Base-by-base conservation (phyloP, 2,113 vertebrate genomes). In the Zosterops pallidus region DNA sequence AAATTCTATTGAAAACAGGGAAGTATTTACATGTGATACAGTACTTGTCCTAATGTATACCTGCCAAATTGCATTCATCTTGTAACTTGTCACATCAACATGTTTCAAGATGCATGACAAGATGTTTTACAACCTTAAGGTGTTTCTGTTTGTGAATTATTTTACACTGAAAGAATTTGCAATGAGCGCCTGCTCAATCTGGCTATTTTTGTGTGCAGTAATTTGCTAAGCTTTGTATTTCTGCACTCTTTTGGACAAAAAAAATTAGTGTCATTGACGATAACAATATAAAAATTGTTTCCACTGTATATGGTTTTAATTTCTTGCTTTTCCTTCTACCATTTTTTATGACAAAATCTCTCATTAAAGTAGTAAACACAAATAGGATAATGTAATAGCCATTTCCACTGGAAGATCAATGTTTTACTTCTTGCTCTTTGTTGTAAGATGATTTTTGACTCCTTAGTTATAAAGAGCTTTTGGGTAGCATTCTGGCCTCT, bases 121-220 rank as follows among this genome's bases (percentile, higher is more conserved):
- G 88, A 93, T 79, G 68, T 92, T 97, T 97, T 96, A 94, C 78
- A 93, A 86, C 56, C 47, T 92, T 84, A 83, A 92, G 50, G 64
- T 90, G 77, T 89, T 96, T 91, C 76, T 96, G 41, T 90, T 96
- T 92, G 88, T 77, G 80, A 90, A 95, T 95, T 96, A 91, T 82
- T 93, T 92, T 80, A 70, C 81, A 71, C 55, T 72, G 84, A 83
- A 94, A 94, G 64, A 92, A 69, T 93, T 90, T 86, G 20, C 14
- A 1, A n/a, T 39, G 47, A 22, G 8, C n/a, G 21, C 76, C 85
- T 74, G 11, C 19, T 90, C 67, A 91, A 25, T 88, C 50, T 90
- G 75, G 90, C 67, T 90, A 67, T 56, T 96, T 90, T 80, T 77
- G 37, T 67, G 35, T 4, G 3, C 64, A 71, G 10, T 14, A 64